These are phyloP conservation scores for Fringilla coelebs DNA, from an alignment of 2,797 vertebrate species.

Conservation along the genomic window DNA sequence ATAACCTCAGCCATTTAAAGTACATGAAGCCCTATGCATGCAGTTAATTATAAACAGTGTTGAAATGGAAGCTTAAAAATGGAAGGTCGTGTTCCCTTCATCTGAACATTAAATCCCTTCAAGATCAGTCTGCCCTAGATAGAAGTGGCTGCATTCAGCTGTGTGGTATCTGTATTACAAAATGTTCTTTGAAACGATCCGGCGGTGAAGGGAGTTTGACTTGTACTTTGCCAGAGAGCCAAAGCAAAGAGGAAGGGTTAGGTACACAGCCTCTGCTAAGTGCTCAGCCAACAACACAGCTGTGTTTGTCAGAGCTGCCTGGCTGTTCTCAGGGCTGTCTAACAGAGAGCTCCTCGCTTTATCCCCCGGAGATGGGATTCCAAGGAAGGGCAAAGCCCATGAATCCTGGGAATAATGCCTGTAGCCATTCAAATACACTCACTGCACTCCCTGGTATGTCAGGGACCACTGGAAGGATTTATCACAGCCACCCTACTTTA, in stretches of 20 bases:
- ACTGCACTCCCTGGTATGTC: background rate
- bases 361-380: background rate
- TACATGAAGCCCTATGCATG: background rate
- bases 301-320: background rate
- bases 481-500: background rate
- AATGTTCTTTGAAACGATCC: constrained; percentile 29
- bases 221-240: background rate
- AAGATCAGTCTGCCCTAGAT: constrained; percentile 55
- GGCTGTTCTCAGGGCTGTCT: background rate
- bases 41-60: constrained; percentile 48
- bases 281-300: background rate
- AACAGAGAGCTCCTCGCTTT: rapidly evolving
- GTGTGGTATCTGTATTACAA: background rate
- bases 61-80: constrained; percentile 50
- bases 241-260: constrained; percentile 29
- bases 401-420: background rate
- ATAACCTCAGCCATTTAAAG: constrained; percentile 22
- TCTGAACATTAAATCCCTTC: constrained; percentile 55
- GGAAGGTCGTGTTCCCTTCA: constrained; percentile 36
- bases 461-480: background rate
- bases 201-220: background rate
- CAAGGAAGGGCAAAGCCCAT: background rate
- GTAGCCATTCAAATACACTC: background rate
- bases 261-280: background rate
- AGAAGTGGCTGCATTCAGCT: constrained; percentile 20